Base-by-base conservation (phyloP, 2,888 invertebrate species). In the Brachypalpus laphriformis region DNA sequence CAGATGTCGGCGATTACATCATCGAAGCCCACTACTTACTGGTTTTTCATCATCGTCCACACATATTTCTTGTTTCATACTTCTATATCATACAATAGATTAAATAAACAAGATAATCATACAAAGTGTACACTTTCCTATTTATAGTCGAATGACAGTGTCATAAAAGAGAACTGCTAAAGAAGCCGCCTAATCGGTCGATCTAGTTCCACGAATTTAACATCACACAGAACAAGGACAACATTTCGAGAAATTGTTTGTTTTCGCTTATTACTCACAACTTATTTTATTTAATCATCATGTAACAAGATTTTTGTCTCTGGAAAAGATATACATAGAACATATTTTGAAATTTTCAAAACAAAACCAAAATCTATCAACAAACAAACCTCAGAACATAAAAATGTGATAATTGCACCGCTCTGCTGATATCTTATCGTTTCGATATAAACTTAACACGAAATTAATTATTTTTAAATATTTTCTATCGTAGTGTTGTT, bases 401-500 rank as follows among this genome's bases (percentile, higher is more conserved):
- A 31, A 75, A 75, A 76, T 49, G 71, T 71, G 45, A 72, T 77
- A 71, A 80, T 75, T 80, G 80, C 57, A 75, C 68, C 68, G 28
- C 65, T 57, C 11, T 20, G 31, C 54, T 70, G 59, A 31, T 85
- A 85, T 85, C 83, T 85, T 85, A 85, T 85, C 83, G 70, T 80
- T 85, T 71, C 80, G 83, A 85, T 85, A 85, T 85, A 80, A 85
- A 85, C 83, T 80, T 75, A 85, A 85, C 83, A 85, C 57, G 83
- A 80, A 85, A 85, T 85, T 85, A 85, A 85, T 85, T 85, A 85
- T 75, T 85, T 85, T 75, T 70, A 71, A 78, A 85, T 80, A 85
- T 80, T 80, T 78, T 65, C 70, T 54, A 40, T 70, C 63, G 63
- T 57, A 42, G 1, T 18, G 9, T 34, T 49, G 20, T 57, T 51